Evolutionary conservation across 2,113 vertebrate species (phyloP), one percentile per base, ranked within the genome.

Genomic region (Chaetodon trifascialis): DNA sequence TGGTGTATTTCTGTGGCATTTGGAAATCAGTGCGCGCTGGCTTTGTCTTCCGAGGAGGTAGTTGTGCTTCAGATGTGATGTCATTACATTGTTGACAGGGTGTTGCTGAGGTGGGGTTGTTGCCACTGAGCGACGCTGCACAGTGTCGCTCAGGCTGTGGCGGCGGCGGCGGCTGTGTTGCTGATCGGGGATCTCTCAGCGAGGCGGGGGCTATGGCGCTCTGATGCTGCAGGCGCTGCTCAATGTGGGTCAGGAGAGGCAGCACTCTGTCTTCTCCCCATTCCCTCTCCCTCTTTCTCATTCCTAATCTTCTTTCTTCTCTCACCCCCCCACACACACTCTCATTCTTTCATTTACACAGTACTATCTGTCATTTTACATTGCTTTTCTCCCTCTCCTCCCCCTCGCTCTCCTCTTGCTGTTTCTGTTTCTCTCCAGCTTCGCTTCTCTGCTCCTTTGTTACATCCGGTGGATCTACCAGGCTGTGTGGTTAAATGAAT

Each of bases 221-320:
- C 80, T 73, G 87, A 91, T 90, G 92, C 94, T 94, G 93, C 91
- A 91, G 93, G 93, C 93, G 36, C 85, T 83, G 88, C 91, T 94
- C 92, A 94, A 95, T 95, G 90, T 95, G 94, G 94, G 94, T 95
- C 94, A 95, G 93, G 92, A 94, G 92, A 94, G 91, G 89, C 90
- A 90, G 90, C 73, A 30, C 86, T 92, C 86, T 76, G 71, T 89
- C 85, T 92, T 87, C 86, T 91, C 64, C 82, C 80, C 65, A 63
- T 84, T 76, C 80, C 89, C 75, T 66, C 73, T 79, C 67, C 58
- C 68, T 62, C 68, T 73, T 82, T 75, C 73, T 64, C 60, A 65
- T 63, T 64, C 69, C 67, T 67, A 80, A 88, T 92, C 89, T 62
- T 80, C 49, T 81, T 71, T 84, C 67, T 79, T 49, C 63, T 85